Base-by-base conservation (phyloP, 1,140 invertebrate genomes). In the Drosophila nigromelanica region DNA sequence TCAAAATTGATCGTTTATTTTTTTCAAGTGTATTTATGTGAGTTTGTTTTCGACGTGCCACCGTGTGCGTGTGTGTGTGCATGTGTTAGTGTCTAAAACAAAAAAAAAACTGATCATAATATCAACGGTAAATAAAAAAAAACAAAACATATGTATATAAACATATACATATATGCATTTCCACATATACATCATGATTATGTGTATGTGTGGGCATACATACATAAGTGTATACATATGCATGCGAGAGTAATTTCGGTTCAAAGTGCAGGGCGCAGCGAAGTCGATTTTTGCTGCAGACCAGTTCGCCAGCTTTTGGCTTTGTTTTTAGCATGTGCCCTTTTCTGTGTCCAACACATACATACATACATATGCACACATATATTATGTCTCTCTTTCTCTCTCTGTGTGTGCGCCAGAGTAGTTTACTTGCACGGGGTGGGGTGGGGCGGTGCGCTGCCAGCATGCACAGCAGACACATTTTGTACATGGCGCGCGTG, bases 291-390 rank as follows among this genome's bases (percentile, higher is more conserved):
- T 33, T 40, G 68, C 45, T 33, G 47, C 40, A 33, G 64, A 75
- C 70, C 70, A 66, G 72, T 82, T 82, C 60, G 72, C 73, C 47
- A 70, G 75, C 60, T 82, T 80, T 80, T 80, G 54, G 76, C 67
- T 83, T 83, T 83, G 80, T 83, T 83, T 82, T 85, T 69, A 85
- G 80, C 80, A 80, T 83, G 80, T 85, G 80, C 80, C 76, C 76
- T 78, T 78, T 76, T 83, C 59, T 42, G 40, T 61, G 55, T 45
- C 39, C 69, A 70, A 67, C 51, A 62, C 45, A 55, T 37, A 45
- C 33, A 55, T 12, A 70, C 18, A 50, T 30, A 37, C 11, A 40
- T 48, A 37, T 27, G 24, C 30, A 27, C 30, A 39, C 11, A 62
- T 62, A 10, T 30, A 40, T 14, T 1, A 35, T 27, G 5, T 14